Evolutionary conservation across 1,140 invertebrate genomes (phyloP).

Genomic region (Ostrea edulis): DNA sequence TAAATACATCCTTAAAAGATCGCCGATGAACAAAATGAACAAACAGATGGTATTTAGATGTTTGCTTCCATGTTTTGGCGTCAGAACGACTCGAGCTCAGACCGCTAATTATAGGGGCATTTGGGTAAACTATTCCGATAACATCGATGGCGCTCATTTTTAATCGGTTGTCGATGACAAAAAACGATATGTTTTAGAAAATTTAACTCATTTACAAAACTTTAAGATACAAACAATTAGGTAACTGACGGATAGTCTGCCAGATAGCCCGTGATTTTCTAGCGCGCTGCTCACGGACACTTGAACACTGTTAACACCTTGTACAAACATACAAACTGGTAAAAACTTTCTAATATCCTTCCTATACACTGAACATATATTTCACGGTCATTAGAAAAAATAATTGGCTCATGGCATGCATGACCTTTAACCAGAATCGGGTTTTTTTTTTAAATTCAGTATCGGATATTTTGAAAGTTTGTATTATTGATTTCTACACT

Average conservation of each 20-base stretch:
- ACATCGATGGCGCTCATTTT: slow-evolving; percentile 15
- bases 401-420: slow-evolving; percentile 11
- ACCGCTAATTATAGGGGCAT: slow-evolving; percentile 27
- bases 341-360: slow-evolving; percentile 25
- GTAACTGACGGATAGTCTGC: neutral
- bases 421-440: neutral
- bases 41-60: slow-evolving; percentile 24
- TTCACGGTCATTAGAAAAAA: slow-evolving; percentile 5
- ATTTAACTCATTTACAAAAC: slow-evolving; percentile 25
- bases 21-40: neutral
- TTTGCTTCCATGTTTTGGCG: slow-evolving; percentile 8
- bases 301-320: slow-evolving; percentile 34
- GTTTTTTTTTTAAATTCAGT: too few relatives aligned
- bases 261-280: neutral
- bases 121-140: slow-evolving; percentile 19
- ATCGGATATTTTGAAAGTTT: too few relatives aligned
- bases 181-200: slow-evolving; percentile 28
- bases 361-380: neutral
- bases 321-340: neutral
- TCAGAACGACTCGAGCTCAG: neutral
- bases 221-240: slow-evolving; percentile 34
- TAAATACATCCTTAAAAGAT: too few relatives aligned
- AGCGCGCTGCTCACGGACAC: slow-evolving; percentile 11
- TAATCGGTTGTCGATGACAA: slow-evolving; percentile 32
- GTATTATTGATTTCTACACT: too few relatives aligned